Base-by-base conservation (phyloP, 2,113 vertebrate species). In the Xenopus laevis region DNA sequence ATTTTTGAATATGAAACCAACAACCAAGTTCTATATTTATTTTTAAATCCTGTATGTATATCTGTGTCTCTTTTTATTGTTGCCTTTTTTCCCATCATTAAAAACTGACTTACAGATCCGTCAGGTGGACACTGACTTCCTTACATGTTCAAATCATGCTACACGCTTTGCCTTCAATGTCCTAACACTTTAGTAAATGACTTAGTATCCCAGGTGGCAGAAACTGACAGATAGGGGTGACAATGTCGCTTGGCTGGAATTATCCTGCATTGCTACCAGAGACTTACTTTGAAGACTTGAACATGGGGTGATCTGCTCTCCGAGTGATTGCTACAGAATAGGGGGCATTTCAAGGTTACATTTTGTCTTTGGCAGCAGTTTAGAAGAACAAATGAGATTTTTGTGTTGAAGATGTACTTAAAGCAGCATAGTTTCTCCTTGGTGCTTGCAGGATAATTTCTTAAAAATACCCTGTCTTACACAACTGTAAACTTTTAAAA, bases 141-240 rank as follows among this genome's bases (percentile, higher is more conserved):
- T 58, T 68, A 47, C 46, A 44, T 68, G 47, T 68, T 75, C 27
- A 50, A 53, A 62, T 58, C n/a, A 62, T 68, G 16, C 27, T 57
- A 57, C 30, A 70, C 63, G 33, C 16, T 70, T 77, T 77, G 15
- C 47, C 45, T 69, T 45, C 57, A 70, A 77, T 63, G 57, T 77
- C 33, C 67, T 77, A 70, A 70, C 66, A 68, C 57, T 75, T 75
- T 53, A 68, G 65, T 63, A 68, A 75, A 75, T 75, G 73, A 75
- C 73, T 55, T 27, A 77, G 74, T 58, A 50, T 68, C 65, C 73
- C 73, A 68, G 65, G 53, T 75, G 73, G 57, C 66, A 70, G 59
- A 55, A 45, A 13, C 66, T 77, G 74, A 64, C 74, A 70, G 74
- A 58, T 70, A 68, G 60, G n/a, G 73, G 66, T 77, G 67, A 77